Base-by-base conservation (phyloP, 1,140 invertebrate genomes). In the Alviniconcha marisindica region DNA sequence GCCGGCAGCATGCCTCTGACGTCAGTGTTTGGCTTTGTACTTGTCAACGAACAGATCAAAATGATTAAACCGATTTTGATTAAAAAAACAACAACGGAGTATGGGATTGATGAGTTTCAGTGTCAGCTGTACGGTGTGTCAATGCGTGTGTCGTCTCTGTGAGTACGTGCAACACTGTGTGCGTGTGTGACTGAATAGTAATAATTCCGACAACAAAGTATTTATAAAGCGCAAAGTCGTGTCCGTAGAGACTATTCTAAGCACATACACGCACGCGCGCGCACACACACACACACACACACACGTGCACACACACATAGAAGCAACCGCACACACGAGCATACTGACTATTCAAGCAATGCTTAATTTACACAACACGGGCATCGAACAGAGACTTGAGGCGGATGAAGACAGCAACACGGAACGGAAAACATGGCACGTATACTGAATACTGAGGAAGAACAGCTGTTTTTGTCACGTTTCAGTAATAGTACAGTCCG, bases 251-350 rank as follows among this genome's bases (percentile, higher is more conserved):
- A n/a, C n/a, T n/a, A n/a, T n/a, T n/a, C n/a, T n/a, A n/a, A n/a
- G n/a, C n/a, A n/a, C n/a, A n/a, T n/a, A n/a, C n/a, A n/a, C 69
- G 38, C 69, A 33, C 12, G 38, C 69, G 21, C 66, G 31, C 66
- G 31, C 66, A 69, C 66, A 10, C 66, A 69, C 2, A 10, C 10
- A 69, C 2, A 69, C 66, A 69, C 66, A 69, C 10, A 69, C 66
- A 69, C 69, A 73, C 69, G 38, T 36, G 38, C 69, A 73, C 33
- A 38, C 69, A 73, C 69, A 73, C 7, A n/a, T n/a, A n/a, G n/a
- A n/a, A n/a, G n/a, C n/a, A n/a, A n/a, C n/a, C n/a, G n/a, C n/a
- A n/a, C n/a, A n/a, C n/a, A n/a, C n/a, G n/a, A n/a, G n/a, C n/a
- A n/a, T n/a, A n/a, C n/a, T n/a, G n/a, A n/a, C n/a, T n/a, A 69